A percentile compares a stretch with the other conserved stretches of the same genome.
Conservation (phyloP, 2,888 invertebrate genomes). For the Sialis fuliginosa region DNA sequence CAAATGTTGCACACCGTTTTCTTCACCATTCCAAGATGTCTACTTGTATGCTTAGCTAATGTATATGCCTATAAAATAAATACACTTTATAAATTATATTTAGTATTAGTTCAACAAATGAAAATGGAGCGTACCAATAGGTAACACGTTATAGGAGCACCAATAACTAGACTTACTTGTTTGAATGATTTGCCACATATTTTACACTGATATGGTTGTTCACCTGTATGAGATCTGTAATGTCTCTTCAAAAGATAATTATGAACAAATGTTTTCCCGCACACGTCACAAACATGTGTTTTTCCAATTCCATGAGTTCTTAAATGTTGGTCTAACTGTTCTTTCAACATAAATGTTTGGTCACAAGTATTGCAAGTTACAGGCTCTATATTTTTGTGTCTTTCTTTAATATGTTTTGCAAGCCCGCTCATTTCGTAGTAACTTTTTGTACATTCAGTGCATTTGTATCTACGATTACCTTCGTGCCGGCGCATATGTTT, state of each 20-base stretch:
- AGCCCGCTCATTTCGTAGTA: conserved; percentile 2
- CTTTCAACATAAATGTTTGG: conserved; percentile 1
- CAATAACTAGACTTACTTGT: background rate
- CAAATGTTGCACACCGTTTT: background rate
- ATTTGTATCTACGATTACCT: conserved; percentile 1
- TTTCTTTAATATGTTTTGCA: conserved; percentile 1
- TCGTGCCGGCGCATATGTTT: conserved; percentile 28
- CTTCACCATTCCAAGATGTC: background rate
- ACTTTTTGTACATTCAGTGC: conserved; percentile 1
- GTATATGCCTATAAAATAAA: background rate
- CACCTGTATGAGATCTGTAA: background rate
- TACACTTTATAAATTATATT: too few species aligned
- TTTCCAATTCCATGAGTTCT: conserved; percentile 1
- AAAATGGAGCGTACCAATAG: too few species aligned
- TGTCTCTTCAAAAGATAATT: conserved; percentile 2
- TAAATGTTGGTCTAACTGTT: background rate
- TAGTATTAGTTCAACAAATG: too few species aligned
- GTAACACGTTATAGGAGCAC: too few species aligned
- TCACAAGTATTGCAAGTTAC: background rate
- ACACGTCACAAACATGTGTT: background rate
- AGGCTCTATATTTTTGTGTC: background rate
- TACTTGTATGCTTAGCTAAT: background rate
- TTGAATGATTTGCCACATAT: conserved; percentile 3
- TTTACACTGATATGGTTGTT: conserved; percentile 1
- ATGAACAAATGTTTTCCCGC: conserved; percentile 1